Conservation (phyloP, 2,113 vertebrate species). For the Leptocoma aspasia region DNA sequence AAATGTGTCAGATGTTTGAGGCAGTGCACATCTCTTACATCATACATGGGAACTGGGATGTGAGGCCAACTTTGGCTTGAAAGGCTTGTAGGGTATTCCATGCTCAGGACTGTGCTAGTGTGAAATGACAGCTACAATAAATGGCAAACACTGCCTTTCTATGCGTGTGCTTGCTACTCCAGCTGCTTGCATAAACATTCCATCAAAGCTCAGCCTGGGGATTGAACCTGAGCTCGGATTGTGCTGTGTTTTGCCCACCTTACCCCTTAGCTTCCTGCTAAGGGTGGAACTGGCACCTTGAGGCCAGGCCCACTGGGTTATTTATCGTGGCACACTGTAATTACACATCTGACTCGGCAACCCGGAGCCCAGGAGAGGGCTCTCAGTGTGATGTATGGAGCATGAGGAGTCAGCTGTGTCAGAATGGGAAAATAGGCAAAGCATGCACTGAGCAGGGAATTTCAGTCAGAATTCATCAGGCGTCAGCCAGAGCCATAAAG, state of each 20-base stretch:
- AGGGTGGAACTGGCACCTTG: background rate
- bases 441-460: background rate
- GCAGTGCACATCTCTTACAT: background rate
- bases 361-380: background rate
- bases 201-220: background rate
- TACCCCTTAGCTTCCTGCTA: background rate
- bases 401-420: background rate
- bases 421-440: background rate
- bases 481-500: background rate
- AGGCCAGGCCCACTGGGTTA: background rate
- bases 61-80: background rate
- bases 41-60: background rate
- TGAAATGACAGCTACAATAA: background rate
- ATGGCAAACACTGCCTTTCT: background rate
- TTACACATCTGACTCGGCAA: background rate
- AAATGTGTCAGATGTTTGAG: background rate
- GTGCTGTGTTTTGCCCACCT: background rate
- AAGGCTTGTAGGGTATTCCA: rapidly evolving
- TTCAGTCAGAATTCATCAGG: conserved; percentile 13
- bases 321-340: background rate
- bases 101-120: background rate
- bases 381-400: background rate
- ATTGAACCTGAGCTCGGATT: background rate
- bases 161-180: background rate
- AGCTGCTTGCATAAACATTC: background rate